These are phyloP conservation scores for Porites australiensis DNA, from an alignment of 64 coral and sea anemone species.

Conservation along the genomic window DNA sequence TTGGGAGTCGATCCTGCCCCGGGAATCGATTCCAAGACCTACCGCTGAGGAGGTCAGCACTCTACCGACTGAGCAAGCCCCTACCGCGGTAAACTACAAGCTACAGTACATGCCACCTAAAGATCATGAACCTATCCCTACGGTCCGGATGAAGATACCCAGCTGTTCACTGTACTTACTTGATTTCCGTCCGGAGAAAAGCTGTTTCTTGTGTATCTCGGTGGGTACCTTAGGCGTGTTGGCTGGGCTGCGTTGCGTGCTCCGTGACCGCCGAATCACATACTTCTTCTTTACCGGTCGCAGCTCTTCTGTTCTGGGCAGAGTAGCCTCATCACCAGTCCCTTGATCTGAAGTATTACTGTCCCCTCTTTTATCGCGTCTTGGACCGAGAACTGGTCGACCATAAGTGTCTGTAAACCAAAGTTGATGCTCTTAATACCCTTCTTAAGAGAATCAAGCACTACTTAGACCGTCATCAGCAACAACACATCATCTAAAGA, in stretches of 20 bases:
- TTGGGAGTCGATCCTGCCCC: no score
- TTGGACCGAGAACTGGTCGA: constrained; percentile 15
- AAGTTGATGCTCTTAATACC: not conserved
- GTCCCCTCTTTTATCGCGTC: constrained; percentile 11
- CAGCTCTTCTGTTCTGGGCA: constrained; percentile 48
- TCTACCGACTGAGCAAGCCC: no score
- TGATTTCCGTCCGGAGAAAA: constrained; percentile 4
- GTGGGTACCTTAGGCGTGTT: constrained; percentile 20
- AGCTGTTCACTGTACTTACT: not conserved
- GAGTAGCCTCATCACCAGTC: constrained; percentile 70
- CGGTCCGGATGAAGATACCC: not conserved
- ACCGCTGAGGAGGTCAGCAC: no score
- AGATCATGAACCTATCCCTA: no score
- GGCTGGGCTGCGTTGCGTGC: not conserved
- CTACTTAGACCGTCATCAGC: no score
- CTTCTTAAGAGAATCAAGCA: no score
- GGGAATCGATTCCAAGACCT: no score
- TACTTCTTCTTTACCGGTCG: constrained; percentile 45
- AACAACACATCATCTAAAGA: no score
- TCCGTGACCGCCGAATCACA: not conserved
- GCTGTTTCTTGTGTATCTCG: constrained; percentile 19
- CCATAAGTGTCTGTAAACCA: constrained; percentile 30
- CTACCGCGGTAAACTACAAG: no score
- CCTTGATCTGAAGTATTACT: constrained; percentile 61
- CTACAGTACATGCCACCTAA: no score